Evolutionary conservation across 2,797 vertebrate genomes (phyloP), one percentile per base, ranked within the genome.

Genomic region (Gallirallus australis): DNA sequence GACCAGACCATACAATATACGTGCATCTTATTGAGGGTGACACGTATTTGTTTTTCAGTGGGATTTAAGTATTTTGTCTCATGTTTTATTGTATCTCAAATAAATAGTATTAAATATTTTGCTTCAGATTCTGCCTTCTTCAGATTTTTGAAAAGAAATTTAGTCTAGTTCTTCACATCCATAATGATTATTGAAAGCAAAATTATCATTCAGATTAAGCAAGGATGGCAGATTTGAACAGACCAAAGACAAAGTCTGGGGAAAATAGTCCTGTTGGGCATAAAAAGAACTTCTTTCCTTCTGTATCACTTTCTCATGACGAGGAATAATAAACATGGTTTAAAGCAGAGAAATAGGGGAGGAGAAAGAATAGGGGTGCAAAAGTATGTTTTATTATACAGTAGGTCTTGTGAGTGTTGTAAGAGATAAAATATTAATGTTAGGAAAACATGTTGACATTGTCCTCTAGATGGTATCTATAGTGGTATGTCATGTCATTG

Each of bases 371-470:
- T 45, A 24, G 70, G 81, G 23, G 18, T 50, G 5, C 9, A 82
- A 87, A 82, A 77, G 15, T 65, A 6, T 72, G 27, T 27, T 85
- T 91, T 96, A 83, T 93, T 92, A 81, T 96, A 88, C 91, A 90
- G 39, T 70, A 72, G 19, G 42, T 93, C 94, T 91, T 94, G 59
- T 63, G 82, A 91, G 37, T 77, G 23, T 86, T 95, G 84, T 76
- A 69, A 91, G 78, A 57, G 47, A 93, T 94, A 91, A 97, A 96
- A 93, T 95, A 94, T 94, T 96, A 83, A 95, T 90, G 82, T 84
- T 94, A 94, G 61, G 45, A 96, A 96, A 96, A 95, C 63, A 93
- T 93, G 69, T 90, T 90, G 79, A 88, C 82, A 86, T 90, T 2
- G 4, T 91, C 66, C 47, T 94, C 82, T 93, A 87, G 79, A 92